These are phyloP conservation scores for Pterophyllum scalare DNA, from an alignment of 2,113 vertebrate species.

Conservation along the genomic window DNA sequence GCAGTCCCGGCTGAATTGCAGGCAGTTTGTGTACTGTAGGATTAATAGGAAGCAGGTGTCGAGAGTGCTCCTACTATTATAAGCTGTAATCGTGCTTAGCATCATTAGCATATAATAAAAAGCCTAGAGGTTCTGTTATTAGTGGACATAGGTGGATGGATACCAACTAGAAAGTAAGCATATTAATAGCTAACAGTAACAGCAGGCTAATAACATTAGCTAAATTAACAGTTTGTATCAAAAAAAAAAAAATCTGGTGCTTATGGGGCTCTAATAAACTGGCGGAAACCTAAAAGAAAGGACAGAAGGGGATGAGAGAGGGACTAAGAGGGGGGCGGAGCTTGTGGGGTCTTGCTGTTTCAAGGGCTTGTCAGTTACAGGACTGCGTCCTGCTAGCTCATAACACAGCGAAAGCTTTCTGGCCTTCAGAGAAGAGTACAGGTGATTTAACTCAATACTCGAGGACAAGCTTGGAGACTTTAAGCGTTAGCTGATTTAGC, in stretches of 20 bases:
- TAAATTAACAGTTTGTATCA: neutral
- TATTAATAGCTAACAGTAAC: neutral
- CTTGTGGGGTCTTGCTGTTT: slow-evolving; percentile 41
- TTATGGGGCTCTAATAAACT: neutral
- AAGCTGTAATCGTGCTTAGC: neutral
- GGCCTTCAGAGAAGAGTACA: neutral
- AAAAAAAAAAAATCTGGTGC: neutral
- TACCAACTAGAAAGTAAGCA: neutral
- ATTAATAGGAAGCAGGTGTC: neutral
- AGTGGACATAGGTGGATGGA: neutral
- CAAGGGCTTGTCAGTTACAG: slow-evolving; percentile 57
- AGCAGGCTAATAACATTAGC: neutral
- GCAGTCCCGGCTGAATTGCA: neutral
- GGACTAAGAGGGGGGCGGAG: neutral
- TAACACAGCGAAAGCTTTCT: neutral
- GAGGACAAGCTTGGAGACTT: slow-evolving; percentile 1
- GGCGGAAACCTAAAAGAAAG: slow-evolving; percentile 2
- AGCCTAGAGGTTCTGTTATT: neutral
- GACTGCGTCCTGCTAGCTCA: neutral
- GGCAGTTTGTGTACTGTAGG: neutral
- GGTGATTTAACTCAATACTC: neutral
- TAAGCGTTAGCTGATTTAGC: neutral
- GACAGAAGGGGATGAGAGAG: neutral
- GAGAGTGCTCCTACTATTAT: no score
- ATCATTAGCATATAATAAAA: neutral